A percentile compares a stretch with the other conserved stretches of the same genome.
These are phyloP conservation scores for Ethmia dodecea DNA, from an alignment of 2,888 invertebrate species.

Conservation along the genomic window DNA sequence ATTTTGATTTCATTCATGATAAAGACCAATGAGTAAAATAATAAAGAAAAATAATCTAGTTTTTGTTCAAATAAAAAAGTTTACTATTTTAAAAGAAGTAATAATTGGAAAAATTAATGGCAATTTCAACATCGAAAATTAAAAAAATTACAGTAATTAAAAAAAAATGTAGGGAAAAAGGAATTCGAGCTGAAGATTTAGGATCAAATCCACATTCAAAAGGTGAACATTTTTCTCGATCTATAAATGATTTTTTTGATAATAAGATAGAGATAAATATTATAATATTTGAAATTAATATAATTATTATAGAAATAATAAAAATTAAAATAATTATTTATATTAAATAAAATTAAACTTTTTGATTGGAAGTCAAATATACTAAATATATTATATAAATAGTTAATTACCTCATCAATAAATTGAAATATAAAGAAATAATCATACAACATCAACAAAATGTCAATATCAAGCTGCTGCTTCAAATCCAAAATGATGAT, in stretches of 20 bases:
- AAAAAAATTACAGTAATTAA: constrained; percentile 84
- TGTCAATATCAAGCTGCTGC: constrained; percentile 63
- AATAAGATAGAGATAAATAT: constrained; percentile 68
- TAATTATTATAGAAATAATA: constrained; percentile 41
- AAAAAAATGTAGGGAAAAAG: constrained; percentile 73
- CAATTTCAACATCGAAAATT: constrained; percentile 86
- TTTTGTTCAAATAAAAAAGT: constrained; percentile 41
- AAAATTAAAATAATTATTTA: constrained; percentile 75
- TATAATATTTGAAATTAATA: constrained; percentile 60
- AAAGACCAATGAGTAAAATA: constrained; percentile 68
- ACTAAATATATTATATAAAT: constrained; percentile 83
- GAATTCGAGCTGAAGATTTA: constrained; percentile 51
- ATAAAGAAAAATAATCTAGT: constrained; percentile 62
- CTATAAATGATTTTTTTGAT: constrained; percentile 76
- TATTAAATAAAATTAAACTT: constrained; percentile 76
- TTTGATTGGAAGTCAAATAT: constrained; percentile 86
- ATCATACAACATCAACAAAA: constrained; percentile 56
- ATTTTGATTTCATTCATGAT: constrained; percentile 63
- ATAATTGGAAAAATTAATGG: constrained; percentile 79
- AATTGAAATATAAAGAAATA: constrained; percentile 74
- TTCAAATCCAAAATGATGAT: constrained; percentile 57
- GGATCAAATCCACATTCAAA: constrained; percentile 76
- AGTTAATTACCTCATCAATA: constrained; percentile 82
- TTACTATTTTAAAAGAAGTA: constrained; percentile 42
- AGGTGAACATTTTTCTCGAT: constrained; percentile 81